Base-by-base conservation (phyloP, 35 echinoderm and acorn worm species). In the Hemicentrotus pulcherrimus region DNA sequence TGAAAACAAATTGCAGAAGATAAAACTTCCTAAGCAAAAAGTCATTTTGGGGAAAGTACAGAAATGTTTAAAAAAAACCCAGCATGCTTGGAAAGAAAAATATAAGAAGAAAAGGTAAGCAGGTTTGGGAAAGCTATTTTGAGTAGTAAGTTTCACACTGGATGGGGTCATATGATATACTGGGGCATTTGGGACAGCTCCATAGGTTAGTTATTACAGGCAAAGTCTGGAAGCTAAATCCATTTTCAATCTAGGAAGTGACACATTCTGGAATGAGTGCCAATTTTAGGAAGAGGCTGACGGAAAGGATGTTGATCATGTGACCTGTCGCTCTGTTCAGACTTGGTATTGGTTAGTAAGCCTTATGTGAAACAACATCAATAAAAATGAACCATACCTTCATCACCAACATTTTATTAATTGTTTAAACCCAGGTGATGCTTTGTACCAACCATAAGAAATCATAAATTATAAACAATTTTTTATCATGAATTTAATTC, bases 191-290 rank as follows among this genome's bases (percentile, higher is more conserved):
- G 65, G 65, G 65, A 78, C 22, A 78, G 65, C 65, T 78, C 6
- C 65, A 78, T 15, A 78, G 65, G 65, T 78, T 78, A 78, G 65
- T 78, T 78, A 78, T 78, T 78, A 28, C 24, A 78, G 65, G 65
- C 65, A 78, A 78, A 78, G 65, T 78, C 65, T 78, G 65, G 65
- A 78, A 78, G 65, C 65, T n/a, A 78, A 78, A 78, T 78, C 65
- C 65, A 78, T 78, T 78, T n/a, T 78, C 46, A 90, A 90, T 90
- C 88, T 90, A 90, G 88, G 88, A 90, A 90, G 88, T 90, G 88
- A 90, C 88, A 90, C 88, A 90, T 90, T 90, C 46, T 33, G 88
- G 88, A 90, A 90, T 90, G 88, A 47, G 88, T 90, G 88, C 88
- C 88, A 90, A 90, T 90, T 90, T 90, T 78, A 78, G 65, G 65